Evolutionary conservation across 1,140 invertebrate genomes (phyloP).

Genomic region (Drosophila subpulchrella): DNA sequence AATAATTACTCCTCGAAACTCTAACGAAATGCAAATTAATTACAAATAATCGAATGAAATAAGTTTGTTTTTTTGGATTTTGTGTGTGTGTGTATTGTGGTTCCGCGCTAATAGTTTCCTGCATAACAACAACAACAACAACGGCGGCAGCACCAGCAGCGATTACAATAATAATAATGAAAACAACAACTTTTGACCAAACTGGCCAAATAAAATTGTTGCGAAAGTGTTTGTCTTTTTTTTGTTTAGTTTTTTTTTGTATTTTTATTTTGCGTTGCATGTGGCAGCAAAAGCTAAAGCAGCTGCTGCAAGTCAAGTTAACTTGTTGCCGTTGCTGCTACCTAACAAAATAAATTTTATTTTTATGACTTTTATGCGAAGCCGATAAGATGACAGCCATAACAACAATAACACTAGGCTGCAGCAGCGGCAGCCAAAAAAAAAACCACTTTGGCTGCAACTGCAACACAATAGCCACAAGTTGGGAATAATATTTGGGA

Average conservation of each 20-base stretch:
- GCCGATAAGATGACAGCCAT: conserved; percentile 49
- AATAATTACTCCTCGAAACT: conserved; percentile 51
- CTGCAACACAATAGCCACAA: conserved; percentile 36
- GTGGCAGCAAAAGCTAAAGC: conserved; percentile 45
- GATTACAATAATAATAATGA: conserved; percentile 37
- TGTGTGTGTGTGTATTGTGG: conserved; percentile 24
- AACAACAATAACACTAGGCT: conserved; percentile 32
- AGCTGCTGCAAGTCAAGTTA: conserved; percentile 42
- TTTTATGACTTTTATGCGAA: conserved; percentile 66
- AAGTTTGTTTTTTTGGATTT: conserved; percentile 26
- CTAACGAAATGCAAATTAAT: conserved; percentile 73
- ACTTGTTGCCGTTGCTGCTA: conserved; percentile 36
- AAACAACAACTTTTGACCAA: conserved; percentile 28
- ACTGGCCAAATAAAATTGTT: conserved; percentile 46
- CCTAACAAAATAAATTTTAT: conserved; percentile 57
- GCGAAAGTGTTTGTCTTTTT: conserved; percentile 42
- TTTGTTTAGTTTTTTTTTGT: conserved; percentile 23
- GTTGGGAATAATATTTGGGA: not conserved
- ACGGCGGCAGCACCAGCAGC: not conserved
- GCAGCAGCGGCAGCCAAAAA: conserved; percentile 16
- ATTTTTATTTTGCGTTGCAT: conserved; percentile 48
- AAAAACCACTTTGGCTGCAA: conserved; percentile 10
- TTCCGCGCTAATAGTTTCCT: conserved; percentile 72
- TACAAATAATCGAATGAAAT: conserved; percentile 43
- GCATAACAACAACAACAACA: conserved; percentile 17